Percentiles rank a stretch among this genome's conserved stretches.
phyloP scores from a whole-genome alignment of 2,797 vertebrate species.

The Diplodus puntazzo region DNA sequence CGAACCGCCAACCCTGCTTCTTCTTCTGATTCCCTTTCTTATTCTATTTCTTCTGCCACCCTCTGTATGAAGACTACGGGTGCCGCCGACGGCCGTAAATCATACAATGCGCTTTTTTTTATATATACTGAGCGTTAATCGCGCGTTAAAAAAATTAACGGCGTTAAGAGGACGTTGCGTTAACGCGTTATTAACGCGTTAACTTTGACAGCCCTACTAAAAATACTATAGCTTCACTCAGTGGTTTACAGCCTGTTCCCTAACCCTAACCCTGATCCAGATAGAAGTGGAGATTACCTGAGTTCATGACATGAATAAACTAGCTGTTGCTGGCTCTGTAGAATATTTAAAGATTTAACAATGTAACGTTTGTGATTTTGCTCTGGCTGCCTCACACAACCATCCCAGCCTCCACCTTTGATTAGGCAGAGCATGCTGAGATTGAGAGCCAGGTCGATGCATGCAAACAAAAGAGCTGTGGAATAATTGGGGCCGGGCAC shows the following conservation, averaged over 20 bases:
- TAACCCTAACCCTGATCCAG: slow-evolving; percentile 6
- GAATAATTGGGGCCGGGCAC: slow-evolving; percentile 29
- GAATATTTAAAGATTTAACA: slow-evolving; percentile 45
- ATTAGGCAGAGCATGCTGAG: slow-evolving; percentile 10
- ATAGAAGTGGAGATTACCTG: slow-evolving; percentile 35
- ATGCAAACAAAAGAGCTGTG: slow-evolving; percentile 12
- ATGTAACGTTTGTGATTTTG: slow-evolving; percentile 20
- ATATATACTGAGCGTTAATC: too few species aligned
- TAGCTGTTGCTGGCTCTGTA: not conserved
- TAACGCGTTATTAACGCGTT: too few species aligned
- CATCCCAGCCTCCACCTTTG: slow-evolving; percentile 17
- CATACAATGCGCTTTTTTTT: too few species aligned
- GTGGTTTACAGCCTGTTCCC: not conserved
- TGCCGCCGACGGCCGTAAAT: too few species aligned
- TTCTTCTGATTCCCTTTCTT: too few species aligned
- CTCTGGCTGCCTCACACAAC: not conserved
- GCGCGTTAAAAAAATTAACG: too few species aligned
- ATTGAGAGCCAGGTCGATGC: not conserved
- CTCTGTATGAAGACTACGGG: too few species aligned
- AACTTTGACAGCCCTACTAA: too few species aligned
- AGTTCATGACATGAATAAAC: slow-evolving; percentile 48
- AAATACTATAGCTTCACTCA: not conserved
- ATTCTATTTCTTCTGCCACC: too few species aligned
- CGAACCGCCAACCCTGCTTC: too few species aligned
- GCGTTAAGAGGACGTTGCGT: too few species aligned